phyloP scores from a whole-genome alignment of 2,888 invertebrate species.

The Mayetiola destructor region DNA sequence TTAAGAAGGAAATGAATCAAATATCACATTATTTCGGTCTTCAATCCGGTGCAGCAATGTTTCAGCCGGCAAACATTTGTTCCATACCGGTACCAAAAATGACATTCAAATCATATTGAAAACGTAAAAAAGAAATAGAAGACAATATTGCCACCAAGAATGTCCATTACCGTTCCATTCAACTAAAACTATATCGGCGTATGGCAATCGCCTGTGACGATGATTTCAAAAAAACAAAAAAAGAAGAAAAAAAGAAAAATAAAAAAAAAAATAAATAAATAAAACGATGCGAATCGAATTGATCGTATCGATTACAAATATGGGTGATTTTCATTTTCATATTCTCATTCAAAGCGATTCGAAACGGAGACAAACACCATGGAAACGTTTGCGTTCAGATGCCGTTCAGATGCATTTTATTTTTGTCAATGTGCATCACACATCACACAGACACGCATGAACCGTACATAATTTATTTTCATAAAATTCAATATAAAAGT shows the following conservation, averaged over 20 bases:
- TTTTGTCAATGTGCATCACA: background rate
- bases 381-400: background rate
- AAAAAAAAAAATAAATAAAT: too few relatives aligned
- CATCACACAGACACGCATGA: slow-evolving; percentile 2
- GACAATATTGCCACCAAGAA: background rate
- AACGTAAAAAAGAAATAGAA: too few relatives aligned
- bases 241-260: too few relatives aligned
- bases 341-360: background rate
- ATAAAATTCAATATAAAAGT: slow-evolving; percentile 2
- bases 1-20: background rate
- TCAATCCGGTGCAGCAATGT: background rate
- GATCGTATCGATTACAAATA: background rate
- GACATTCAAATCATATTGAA: too few relatives aligned
- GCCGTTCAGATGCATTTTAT: background rate
- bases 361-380: background rate
- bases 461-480: background rate
- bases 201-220: too few relatives aligned
- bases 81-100: background rate
- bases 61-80: background rate
- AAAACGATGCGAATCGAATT: slow-evolving; percentile 5
- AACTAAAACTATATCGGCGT: too few relatives aligned
- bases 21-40: background rate
- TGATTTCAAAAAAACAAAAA: too few relatives aligned
- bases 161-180: background rate
- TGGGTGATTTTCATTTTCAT: background rate